phyloP scores from a whole-genome alignment of 2,888 invertebrate genomes.

The Lochmaea capreae region DNA sequence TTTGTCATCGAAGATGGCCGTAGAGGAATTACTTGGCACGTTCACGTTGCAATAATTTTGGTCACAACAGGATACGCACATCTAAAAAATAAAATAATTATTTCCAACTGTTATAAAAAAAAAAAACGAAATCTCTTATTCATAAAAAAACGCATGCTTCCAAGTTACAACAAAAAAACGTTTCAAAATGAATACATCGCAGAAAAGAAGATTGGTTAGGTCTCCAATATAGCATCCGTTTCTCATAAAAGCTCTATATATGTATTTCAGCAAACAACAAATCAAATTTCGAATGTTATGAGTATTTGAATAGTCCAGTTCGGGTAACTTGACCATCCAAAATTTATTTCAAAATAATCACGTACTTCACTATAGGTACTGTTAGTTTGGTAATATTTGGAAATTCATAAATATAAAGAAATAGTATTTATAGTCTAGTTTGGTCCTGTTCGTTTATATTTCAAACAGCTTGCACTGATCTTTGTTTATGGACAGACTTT shows the following conservation, averaged over 20 bases:
- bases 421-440: no score
- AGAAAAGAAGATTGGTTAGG: constrained; percentile 4
- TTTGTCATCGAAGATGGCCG: constrained; percentile 68
- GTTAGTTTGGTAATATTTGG: no score
- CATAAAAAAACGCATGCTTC: no score
- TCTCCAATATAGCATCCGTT: constrained; percentile 18
- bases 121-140: neutral
- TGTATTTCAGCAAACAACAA: constrained; percentile 32
- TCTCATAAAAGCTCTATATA: neutral
- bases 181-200: neutral
- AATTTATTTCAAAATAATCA: no score
- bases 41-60: constrained; percentile 73
- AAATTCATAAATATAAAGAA: no score
- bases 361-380: no score
- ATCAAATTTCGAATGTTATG: constrained; percentile 27
- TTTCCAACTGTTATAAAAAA: neutral
- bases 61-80: constrained; percentile 74
- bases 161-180: neutral
- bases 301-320: constrained; percentile 11
- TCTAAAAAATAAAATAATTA: constrained; percentile 63
- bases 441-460: no score
- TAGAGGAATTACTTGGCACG: constrained; percentile 71
- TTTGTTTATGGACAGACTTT: no score
- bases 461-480: no score
- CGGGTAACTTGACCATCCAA: neutral